phyloP scores from a whole-genome alignment of 2,888 invertebrate species.

The Bombylius discolor region DNA sequence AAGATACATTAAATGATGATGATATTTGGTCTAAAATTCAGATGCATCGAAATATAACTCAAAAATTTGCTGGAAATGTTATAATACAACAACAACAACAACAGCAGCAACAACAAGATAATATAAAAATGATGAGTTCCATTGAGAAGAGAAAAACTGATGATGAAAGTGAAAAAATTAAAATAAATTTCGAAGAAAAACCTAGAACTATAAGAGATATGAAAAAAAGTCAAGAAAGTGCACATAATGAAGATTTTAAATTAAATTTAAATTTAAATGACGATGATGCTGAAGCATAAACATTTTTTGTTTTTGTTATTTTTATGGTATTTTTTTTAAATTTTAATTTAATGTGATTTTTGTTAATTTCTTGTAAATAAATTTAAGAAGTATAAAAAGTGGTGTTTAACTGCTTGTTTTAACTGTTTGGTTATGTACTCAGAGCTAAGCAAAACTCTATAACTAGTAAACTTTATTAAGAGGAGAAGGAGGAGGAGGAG shows the following conservation, averaged over 20 bases:
- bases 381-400: too few relatives aligned
- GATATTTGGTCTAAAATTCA: conserved; percentile 43
- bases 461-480: neutral
- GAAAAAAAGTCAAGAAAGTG: conserved; percentile 7
- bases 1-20: too few relatives aligned
- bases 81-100: neutral
- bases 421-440: too few relatives aligned
- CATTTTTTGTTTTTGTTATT: neutral
- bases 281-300: neutral
- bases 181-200: conserved; percentile 2
- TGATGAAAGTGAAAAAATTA: neutral
- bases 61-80: conserved; percentile 26
- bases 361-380: too few relatives aligned
- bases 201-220: conserved; percentile 20
- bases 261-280: neutral
- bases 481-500: neutral
- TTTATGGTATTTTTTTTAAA: too few relatives aligned
- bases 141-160: neutral
- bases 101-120: neutral
- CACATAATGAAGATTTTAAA: neutral
- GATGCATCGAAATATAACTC: conserved; percentile 37
- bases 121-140: neutral
- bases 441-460: neutral
- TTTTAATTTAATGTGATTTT: too few relatives aligned
- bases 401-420: too few relatives aligned